A percentile compares a stretch with the other conserved stretches of the same genome.
These are phyloP conservation scores for Abrostola triplasia DNA, from an alignment of 2,888 invertebrate species.

Conservation along the genomic window DNA sequence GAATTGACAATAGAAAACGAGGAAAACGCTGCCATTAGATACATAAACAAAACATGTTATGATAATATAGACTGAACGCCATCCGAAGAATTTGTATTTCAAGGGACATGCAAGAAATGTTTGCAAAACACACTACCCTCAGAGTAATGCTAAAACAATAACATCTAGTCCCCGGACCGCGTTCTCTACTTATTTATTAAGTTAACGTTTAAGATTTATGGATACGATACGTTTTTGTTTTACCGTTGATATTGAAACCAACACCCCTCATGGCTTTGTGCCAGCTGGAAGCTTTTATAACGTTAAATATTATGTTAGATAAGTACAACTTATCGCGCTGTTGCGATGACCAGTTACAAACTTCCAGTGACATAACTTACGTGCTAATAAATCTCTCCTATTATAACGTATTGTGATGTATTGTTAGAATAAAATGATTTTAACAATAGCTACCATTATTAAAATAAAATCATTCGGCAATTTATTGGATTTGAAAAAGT, in stretches of 20 bases:
- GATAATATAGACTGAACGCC: conserved; percentile 82
- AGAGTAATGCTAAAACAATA: conserved; percentile 79
- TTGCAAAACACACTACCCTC: conserved; percentile 84
- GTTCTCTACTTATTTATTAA: conserved; percentile 77
- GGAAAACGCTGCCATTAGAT: conserved; percentile 82
- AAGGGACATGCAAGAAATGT: conserved; percentile 78
- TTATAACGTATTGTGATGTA: conserved; percentile 45
- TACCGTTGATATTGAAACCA: conserved; percentile 85
- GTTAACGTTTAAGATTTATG: conserved; percentile 77
- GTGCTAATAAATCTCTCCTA: conserved; percentile 79
- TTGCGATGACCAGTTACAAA: conserved; percentile 67
- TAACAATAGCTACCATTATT: conserved; percentile 31
- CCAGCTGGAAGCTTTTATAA: conserved; percentile 84
- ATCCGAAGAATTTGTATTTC: conserved; percentile 84
- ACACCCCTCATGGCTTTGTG: conserved; percentile 88
- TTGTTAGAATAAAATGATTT: conserved; percentile 38
- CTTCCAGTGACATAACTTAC: conserved; percentile 85
- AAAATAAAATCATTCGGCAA: conserved; percentile 40
- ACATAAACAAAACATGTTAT: conserved; percentile 87
- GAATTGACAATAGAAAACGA: conserved; percentile 73
- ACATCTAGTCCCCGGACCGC: conserved; percentile 78
- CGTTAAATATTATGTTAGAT: conserved; percentile 68
- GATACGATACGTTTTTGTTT: conserved; percentile 87
- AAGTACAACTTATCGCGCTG: conserved; percentile 52
- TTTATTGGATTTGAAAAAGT: conserved; percentile 13